These are phyloP conservation scores for Drosophila elegans DNA, from an alignment of 1,140 invertebrate species.

Conservation along the genomic window DNA sequence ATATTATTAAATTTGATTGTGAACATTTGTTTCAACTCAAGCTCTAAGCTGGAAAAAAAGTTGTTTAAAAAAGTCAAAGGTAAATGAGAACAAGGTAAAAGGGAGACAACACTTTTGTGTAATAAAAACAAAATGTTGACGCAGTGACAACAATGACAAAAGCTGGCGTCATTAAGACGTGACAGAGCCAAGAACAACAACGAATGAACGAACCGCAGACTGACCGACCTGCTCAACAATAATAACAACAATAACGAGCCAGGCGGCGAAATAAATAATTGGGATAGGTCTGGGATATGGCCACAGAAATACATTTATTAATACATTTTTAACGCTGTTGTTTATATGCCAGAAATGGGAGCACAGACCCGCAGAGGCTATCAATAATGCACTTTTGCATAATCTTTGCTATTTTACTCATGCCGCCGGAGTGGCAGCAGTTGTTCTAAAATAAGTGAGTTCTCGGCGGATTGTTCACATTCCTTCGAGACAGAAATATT, in stretches of 20 bases:
- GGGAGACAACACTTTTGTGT: constrained; percentile 10
- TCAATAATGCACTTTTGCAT: constrained; percentile 46
- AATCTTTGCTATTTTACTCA: constrained; percentile 51
- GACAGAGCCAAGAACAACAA: constrained; percentile 51
- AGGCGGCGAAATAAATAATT: constrained; percentile 42
- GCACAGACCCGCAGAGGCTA: not conserved
- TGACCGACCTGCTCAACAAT: constrained; percentile 44
- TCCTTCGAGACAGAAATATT: constrained; percentile 14
- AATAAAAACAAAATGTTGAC: constrained; percentile 30
- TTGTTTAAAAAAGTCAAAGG: constrained; percentile 4
- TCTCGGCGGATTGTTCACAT: constrained; percentile 1
- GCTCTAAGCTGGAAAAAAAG: not conserved
- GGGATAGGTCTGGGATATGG: constrained; percentile 71
- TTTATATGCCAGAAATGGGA: constrained; percentile 19
- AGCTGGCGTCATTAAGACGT: constrained; percentile 48
- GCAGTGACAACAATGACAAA: constrained; percentile 30
- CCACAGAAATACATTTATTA: constrained; percentile 31
- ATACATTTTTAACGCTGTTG: constrained; percentile 22
- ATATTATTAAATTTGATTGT: not conserved
- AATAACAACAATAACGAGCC: constrained; percentile 32
- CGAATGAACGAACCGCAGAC: constrained; percentile 23
- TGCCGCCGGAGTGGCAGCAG: not conserved
- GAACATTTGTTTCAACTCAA: not conserved
- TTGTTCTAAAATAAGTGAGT: constrained; percentile 3
- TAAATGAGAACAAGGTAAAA: constrained; percentile 29